phyloP scores from a whole-genome alignment of 2,113 vertebrate genomes.

The Stegastes partitus region DNA sequence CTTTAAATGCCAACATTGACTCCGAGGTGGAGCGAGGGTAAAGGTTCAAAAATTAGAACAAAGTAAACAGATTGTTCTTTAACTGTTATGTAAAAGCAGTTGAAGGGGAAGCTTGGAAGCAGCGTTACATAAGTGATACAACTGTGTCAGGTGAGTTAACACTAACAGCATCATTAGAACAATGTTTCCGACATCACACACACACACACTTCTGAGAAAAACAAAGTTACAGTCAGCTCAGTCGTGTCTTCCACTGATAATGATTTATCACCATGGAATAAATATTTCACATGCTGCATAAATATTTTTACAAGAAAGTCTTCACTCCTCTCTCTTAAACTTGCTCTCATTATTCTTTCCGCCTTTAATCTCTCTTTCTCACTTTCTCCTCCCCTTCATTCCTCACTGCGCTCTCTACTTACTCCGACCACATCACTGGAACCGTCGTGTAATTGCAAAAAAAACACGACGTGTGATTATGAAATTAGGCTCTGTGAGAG shows the following conservation, averaged over 20 bases:
- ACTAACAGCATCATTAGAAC: slow-evolving; percentile 20
- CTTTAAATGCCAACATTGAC: not conserved
- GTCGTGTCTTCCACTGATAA: slow-evolving; percentile 7
- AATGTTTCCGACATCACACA: slow-evolving; percentile 10
- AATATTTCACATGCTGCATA: slow-evolving; percentile 25
- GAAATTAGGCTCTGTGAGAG: slow-evolving; percentile 14
- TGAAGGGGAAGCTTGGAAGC: not conserved
- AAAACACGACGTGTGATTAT: slow-evolving; percentile 42
- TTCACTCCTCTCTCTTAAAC: not conserved
- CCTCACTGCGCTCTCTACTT: slow-evolving; percentile 20
- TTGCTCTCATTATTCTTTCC: slow-evolving; percentile 7
- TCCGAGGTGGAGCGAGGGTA: not conserved
- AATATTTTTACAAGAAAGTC: slow-evolving; percentile 26
- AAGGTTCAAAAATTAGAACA: slow-evolving; percentile 11
- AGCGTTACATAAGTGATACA: slow-evolving; percentile 40
- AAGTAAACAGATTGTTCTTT: not conserved
- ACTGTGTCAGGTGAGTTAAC: slow-evolving; percentile 33
- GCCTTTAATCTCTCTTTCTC: slow-evolving; percentile 1
- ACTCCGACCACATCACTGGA: slow-evolving; percentile 28
- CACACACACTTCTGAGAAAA: not conserved
- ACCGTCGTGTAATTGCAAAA: slow-evolving; percentile 38
- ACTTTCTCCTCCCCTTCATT: slow-evolving; percentile 26
- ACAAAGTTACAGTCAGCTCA: not conserved
- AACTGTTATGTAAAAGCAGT: slow-evolving; percentile 22
- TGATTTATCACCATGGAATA: slow-evolving; percentile 13